These are phyloP conservation scores for Semibalanus balanoides DNA, from an alignment of 1,140 invertebrate genomes.

Conservation along the genomic window DNA sequence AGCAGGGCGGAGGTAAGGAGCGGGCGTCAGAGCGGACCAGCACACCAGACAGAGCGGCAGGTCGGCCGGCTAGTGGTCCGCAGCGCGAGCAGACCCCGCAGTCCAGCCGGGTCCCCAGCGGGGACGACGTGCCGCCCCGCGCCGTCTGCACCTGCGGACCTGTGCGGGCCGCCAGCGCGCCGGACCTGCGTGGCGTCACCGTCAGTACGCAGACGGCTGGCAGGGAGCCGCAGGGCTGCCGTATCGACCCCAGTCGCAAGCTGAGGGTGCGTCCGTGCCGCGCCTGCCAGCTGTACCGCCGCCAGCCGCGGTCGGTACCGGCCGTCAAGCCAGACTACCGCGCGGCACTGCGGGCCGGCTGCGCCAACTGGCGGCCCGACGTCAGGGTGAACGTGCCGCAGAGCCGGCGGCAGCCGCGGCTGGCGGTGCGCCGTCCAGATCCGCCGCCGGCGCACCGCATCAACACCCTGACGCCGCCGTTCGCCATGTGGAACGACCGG, in stretches of 20 bases:
- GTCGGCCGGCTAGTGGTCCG: too few species aligned
- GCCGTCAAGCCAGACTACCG: background rate
- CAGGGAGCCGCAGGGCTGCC: too few species aligned
- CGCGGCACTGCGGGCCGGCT: background rate
- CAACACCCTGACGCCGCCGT: background rate
- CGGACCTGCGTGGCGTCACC: background rate
- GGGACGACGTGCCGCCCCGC: too few species aligned
- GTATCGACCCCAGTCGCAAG: too few species aligned
- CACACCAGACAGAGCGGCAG: too few species aligned
- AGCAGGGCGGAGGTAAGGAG: too few species aligned
- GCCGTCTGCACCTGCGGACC: background rate
- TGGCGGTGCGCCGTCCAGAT: background rate
- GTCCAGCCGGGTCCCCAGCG: too few species aligned
- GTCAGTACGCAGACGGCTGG: background rate
- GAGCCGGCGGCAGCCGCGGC: background rate
- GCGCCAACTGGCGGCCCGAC: background rate
- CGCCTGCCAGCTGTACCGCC: background rate
- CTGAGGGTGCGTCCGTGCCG: background rate
- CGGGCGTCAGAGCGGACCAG: background rate
- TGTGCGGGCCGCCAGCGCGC: background rate
- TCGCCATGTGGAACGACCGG: background rate
- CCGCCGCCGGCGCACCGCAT: background rate
- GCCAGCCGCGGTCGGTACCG: background rate
- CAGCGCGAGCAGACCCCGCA: too few species aligned
- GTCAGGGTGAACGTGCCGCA: background rate